These are phyloP conservation scores for Aplocera efformata DNA, from an alignment of 2,888 invertebrate genomes.

Conservation along the genomic window DNA sequence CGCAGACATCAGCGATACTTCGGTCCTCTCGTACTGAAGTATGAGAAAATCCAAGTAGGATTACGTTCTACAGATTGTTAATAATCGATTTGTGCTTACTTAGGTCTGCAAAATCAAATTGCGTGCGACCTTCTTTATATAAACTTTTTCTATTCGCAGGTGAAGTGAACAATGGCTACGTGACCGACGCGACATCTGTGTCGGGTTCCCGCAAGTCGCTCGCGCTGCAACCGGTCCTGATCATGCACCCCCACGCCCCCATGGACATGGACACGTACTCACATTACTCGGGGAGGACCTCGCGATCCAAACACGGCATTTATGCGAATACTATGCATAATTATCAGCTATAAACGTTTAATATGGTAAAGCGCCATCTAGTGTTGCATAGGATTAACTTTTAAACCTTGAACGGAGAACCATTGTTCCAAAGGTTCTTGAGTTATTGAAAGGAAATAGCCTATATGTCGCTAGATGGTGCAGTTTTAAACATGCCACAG, in stretches of 20 bases:
- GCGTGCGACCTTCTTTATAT: no score
- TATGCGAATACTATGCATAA: slow-evolving; percentile 86
- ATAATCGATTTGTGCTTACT: no score
- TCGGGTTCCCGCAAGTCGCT: slow-evolving; percentile 92
- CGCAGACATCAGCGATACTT: no score
- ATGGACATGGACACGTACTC: slow-evolving; percentile 87
- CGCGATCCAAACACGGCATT: slow-evolving; percentile 81
- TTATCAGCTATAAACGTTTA: slow-evolving; percentile 79
- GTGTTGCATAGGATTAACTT: slow-evolving; percentile 3
- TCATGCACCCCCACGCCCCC: slow-evolving; percentile 85
- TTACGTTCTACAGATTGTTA: no score
- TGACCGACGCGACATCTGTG: slow-evolving; percentile 91
- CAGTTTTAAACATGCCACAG: no score
- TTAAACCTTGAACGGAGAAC: no score
- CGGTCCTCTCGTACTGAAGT: no score
- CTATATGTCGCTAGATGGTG: no score
- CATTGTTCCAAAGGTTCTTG: no score
- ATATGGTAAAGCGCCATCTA: slow-evolving; percentile 14
- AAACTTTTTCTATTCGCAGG: slow-evolving; percentile 75
- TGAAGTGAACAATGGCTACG: slow-evolving; percentile 93
- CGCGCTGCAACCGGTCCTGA: slow-evolving; percentile 91
- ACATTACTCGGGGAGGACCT: slow-evolving; percentile 88
- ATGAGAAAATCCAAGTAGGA: no score
- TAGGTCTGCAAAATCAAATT: no score
- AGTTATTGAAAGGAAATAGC: no score